phyloP scores from a whole-genome alignment of 2,888 invertebrate genomes.

The Chrysolina americana region DNA sequence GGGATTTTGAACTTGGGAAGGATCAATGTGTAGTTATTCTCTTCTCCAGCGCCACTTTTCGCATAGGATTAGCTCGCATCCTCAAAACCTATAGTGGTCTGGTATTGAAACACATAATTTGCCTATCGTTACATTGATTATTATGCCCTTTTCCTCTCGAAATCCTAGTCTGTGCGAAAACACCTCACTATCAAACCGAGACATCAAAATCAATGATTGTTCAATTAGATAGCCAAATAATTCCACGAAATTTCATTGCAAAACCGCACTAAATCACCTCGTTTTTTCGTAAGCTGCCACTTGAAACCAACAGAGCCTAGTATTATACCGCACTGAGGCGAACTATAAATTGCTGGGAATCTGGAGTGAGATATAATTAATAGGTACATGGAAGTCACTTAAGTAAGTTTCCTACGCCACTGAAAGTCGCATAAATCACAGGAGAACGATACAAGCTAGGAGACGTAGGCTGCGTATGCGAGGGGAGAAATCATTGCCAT shows the following conservation, averaged over 20 bases:
- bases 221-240: background rate
- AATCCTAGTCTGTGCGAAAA: no score
- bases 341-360: slow-evolving; percentile 40
- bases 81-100: no score
- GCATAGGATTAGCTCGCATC: no score
- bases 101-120: no score
- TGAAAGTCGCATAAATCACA: slow-evolving; percentile 35
- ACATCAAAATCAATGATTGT: no score
- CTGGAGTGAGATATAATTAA: slow-evolving; percentile 39
- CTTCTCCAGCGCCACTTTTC: no score
- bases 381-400: slow-evolving; percentile 42
- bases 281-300: slow-evolving; percentile 1
- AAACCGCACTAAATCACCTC: background rate
- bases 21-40: no score
- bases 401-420: slow-evolving; percentile 37
- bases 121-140: no score
- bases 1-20: no score
- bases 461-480: background rate
- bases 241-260: background rate
- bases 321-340: slow-evolving; percentile 30
- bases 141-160: no score
- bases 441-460: slow-evolving; percentile 12
- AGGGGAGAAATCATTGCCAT: background rate
- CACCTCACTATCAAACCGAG: no score
- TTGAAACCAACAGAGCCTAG: slow-evolving; percentile 9